Conservation (phyloP, 2,888 invertebrate species). For the Diaphora mendica region DNA sequence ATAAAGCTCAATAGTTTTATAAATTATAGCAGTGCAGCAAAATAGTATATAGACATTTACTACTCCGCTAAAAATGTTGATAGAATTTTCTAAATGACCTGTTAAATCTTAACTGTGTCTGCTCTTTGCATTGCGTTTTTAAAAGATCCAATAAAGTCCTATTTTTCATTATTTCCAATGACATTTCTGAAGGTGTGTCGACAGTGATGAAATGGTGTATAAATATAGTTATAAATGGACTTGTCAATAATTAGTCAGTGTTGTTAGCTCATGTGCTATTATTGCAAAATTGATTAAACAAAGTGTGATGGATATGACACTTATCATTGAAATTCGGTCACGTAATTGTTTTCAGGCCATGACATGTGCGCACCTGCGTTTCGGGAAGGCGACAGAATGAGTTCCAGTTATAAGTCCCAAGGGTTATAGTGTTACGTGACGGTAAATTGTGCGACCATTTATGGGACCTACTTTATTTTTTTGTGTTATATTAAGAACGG, state of each 20-base stretch:
- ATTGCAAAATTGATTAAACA: background rate
- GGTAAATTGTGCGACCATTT: conserved; percentile 7
- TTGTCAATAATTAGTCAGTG: background rate
- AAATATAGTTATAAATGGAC: background rate
- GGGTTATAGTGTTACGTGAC: conserved; percentile 14
- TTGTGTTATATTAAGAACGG: background rate
- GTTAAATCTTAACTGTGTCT: too few relatives aligned
- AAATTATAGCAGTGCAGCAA: background rate
- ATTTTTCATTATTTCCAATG: too few relatives aligned
- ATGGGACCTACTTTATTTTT: conserved; percentile 9
- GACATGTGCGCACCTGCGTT: conserved; percentile 32
- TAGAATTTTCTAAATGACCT: too few relatives aligned
- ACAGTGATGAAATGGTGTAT: background rate
- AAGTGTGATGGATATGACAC: conserved; percentile 25
- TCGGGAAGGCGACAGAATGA: conserved; percentile 18
- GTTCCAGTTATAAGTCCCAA: conserved; percentile 18
- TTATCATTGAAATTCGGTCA: conserved; percentile 37
- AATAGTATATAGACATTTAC: too few relatives aligned
- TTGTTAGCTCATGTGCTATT: background rate
- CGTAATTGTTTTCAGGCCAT: conserved; percentile 48
- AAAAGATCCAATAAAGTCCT: too few relatives aligned
- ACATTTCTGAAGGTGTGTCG: too few relatives aligned
- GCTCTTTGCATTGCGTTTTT: too few relatives aligned
- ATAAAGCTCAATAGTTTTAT: background rate
- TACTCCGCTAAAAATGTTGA: too few relatives aligned